Evolutionary conservation across 1,140 invertebrate species (phyloP).

Genomic region (Heliconius himera): DNA sequence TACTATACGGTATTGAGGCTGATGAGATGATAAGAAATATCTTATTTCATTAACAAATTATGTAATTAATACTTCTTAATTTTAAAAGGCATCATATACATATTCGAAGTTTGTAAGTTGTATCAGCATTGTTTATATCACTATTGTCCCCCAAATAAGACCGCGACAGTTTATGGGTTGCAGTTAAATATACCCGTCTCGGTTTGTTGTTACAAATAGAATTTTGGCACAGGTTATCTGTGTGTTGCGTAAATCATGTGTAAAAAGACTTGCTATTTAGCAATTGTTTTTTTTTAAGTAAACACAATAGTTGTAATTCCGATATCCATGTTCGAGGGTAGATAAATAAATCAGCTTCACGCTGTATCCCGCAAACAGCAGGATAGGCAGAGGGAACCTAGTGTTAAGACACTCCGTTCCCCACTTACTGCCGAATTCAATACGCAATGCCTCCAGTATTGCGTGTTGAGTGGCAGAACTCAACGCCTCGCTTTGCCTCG

Average conservation of each 20-base stretch:
- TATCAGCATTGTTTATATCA: slow-evolving; percentile 43
- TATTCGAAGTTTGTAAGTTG: background rate
- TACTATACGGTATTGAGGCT: background rate
- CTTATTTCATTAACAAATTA: background rate
- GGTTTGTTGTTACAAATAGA: slow-evolving; percentile 80
- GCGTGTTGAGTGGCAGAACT: too few relatives aligned
- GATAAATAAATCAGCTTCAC: too few relatives aligned
- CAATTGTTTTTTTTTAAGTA: slow-evolving; percentile 52
- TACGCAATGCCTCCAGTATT: too few relatives aligned
- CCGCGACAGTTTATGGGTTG: slow-evolving; percentile 77
- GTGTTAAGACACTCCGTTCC: too few relatives aligned
- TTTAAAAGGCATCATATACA: background rate
- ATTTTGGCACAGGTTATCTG: slow-evolving; percentile 79
- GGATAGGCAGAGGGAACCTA: too few relatives aligned
- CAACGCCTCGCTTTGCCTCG: too few relatives aligned
- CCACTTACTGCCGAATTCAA: too few relatives aligned
- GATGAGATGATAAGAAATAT: background rate
- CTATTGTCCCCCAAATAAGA: slow-evolving; percentile 50
- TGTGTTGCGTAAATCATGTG: slow-evolving; percentile 78
- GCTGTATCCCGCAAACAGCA: too few relatives aligned
- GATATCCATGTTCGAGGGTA: slow-evolving; percentile 40
- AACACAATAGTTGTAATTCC: slow-evolving; percentile 20
- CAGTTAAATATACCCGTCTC: slow-evolving; percentile 80
- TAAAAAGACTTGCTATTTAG: slow-evolving; percentile 73
- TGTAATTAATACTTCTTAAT: background rate